These are phyloP conservation scores for Syngnathus rostellatus DNA, from an alignment of 2,797 vertebrate species.

Conservation along the genomic window DNA sequence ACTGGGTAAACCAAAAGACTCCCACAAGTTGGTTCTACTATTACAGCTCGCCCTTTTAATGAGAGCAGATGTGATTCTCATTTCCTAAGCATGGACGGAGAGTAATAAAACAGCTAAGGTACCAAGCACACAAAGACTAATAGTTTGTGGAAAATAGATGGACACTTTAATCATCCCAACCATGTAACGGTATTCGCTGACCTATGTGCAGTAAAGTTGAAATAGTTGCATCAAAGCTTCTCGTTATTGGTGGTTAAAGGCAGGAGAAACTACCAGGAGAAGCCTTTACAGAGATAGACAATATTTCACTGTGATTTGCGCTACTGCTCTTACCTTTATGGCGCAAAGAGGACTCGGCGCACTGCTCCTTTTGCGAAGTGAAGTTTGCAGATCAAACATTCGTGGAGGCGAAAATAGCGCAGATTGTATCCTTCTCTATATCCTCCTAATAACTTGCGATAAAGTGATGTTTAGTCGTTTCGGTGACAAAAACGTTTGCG, in stretches of 20 bases:
- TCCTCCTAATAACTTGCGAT: constrained; percentile 56
- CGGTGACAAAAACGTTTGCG: background rate
- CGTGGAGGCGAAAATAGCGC: constrained; percentile 17
- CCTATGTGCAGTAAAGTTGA: background rate
- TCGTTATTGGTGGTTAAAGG: background rate
- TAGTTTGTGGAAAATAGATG: background rate
- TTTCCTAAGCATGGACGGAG: background rate
- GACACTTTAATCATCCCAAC: background rate
- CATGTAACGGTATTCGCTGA: background rate
- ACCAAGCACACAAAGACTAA: background rate
- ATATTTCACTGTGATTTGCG: background rate
- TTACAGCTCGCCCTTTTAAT: constrained; percentile 1
- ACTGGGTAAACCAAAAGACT: constrained; percentile 8
- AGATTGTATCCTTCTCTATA: constrained; percentile 28
- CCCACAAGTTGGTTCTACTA: constrained; percentile 34
- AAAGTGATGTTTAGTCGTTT: constrained; percentile 36
- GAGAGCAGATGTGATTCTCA: background rate
- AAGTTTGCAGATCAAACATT: constrained; percentile 43
- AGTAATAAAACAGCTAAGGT: background rate
- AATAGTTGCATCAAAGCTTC: background rate
- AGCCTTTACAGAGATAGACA: background rate
- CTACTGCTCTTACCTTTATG: constrained; percentile 40
- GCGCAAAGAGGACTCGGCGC: constrained; percentile 7
- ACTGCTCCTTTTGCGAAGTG: constrained; percentile 9
- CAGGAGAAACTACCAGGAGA: constrained; percentile 22